Conservation (phyloP, 2,888 invertebrate genomes). For the Saturnia japonica region DNA sequence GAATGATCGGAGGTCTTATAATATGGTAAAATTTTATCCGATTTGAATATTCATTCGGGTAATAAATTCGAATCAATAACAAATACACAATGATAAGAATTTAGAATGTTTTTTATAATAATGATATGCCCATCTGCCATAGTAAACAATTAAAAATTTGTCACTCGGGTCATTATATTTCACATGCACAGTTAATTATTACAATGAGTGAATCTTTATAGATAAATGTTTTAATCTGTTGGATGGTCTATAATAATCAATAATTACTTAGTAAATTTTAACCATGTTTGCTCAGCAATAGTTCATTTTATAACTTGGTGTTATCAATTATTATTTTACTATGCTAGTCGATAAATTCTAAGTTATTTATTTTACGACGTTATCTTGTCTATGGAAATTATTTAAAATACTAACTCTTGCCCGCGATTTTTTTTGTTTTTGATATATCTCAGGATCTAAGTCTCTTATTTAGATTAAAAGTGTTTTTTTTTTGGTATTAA, state of each 20-base stretch:
- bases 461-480: too few species aligned
- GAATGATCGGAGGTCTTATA: conserved; percentile 29
- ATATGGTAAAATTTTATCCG: conserved; percentile 24
- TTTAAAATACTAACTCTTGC: not conserved
- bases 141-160: conserved; percentile 9
- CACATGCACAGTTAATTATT: not conserved
- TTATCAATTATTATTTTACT: not conserved
- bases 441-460: too few species aligned
- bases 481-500: too few species aligned
- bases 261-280: not conserved
- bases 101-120: not conserved
- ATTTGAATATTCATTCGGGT: conserved; percentile 42
- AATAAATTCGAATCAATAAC: conserved; percentile 7
- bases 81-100: conserved; percentile 17
- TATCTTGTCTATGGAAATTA: not conserved
- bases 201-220: not conserved
- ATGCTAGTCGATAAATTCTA: not conserved
- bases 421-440: not conserved
- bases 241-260: not conserved
- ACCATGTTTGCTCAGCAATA: not conserved
- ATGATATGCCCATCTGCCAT: not conserved
- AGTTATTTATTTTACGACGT: not conserved
- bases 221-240: not conserved
- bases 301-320: not conserved
- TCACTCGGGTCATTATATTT: not conserved